Evolutionary conservation across 2,797 vertebrate genomes (phyloP).

Genomic region (Brachyalestes nurse): DNA sequence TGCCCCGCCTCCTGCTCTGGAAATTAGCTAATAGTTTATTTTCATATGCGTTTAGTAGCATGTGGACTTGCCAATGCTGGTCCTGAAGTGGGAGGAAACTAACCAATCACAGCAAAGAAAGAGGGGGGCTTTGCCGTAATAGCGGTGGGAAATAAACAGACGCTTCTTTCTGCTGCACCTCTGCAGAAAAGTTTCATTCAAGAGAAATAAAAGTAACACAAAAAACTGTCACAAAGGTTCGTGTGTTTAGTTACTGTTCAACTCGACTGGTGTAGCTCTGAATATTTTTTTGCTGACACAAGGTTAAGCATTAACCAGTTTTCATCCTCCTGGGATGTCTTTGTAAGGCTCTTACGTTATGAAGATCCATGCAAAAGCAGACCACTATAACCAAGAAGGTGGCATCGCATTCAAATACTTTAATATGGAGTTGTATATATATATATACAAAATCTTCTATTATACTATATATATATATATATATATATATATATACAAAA

Average conservation of each 20-base stretch:
- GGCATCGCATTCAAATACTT: too few relatives aligned
- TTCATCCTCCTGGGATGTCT: not conserved
- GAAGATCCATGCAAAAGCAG: not conserved
- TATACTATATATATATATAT: too few relatives aligned
- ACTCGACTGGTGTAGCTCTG: not conserved
- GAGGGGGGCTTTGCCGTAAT: not conserved
- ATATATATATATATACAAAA: too few relatives aligned
- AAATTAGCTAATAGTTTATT: not conserved
- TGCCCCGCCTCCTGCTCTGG: not conserved
- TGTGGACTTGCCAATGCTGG: too few relatives aligned
- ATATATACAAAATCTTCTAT: too few relatives aligned
- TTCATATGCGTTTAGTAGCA: too few relatives aligned
- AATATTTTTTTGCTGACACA: conserved; percentile 29
- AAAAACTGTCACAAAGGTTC: conserved; percentile 50
- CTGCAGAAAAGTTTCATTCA: not conserved
- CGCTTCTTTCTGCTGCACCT: not conserved
- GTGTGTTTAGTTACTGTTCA: conserved; percentile 41
- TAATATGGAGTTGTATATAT: too few relatives aligned
- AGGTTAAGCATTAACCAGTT: conserved; percentile 62
- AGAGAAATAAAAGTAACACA: conserved; percentile 4
- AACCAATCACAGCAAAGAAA: not conserved
- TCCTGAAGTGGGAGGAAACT: not conserved
- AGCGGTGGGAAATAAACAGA: not conserved
- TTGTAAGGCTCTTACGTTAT: not conserved
- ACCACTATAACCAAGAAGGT: too few relatives aligned